Percentiles rank a stretch among this genome's conserved stretches.
These are phyloP conservation scores for Oryzias melastigma DNA, from an alignment of 2,113 vertebrate genomes.

Conservation along the genomic window DNA sequence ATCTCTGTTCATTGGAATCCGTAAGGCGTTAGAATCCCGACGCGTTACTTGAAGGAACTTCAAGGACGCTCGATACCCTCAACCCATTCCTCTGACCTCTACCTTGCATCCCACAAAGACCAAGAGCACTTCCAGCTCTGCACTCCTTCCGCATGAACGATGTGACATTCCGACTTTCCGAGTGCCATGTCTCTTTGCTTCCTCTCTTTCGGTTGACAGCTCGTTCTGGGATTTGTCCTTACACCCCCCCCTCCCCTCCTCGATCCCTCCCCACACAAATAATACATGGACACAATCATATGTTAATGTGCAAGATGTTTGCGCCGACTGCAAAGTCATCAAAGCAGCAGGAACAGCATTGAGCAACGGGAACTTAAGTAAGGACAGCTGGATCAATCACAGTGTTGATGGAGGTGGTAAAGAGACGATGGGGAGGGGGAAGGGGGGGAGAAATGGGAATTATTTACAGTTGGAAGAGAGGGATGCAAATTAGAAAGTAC, in stretches of 20 bases:
- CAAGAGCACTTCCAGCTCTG: conserved; percentile 30
- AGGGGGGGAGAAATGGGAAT: conserved; percentile 25
- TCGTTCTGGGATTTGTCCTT: conserved; percentile 52
- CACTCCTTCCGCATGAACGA: conserved; percentile 63
- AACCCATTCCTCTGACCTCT: conserved; percentile 45
- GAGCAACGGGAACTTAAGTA: conserved; percentile 66
- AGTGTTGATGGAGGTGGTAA: conserved; percentile 51
- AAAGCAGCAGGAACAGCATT: conserved; percentile 52
- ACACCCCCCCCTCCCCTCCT: conserved; percentile 18
- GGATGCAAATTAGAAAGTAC: conserved; percentile 29
- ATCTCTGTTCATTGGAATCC: neutral
- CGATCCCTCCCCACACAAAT: conserved; percentile 62
- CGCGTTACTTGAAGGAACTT: conserved; percentile 29
- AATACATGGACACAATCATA: conserved; percentile 69
- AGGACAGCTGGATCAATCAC: conserved; percentile 72
- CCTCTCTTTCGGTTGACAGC: conserved; percentile 57
- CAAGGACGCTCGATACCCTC: conserved; percentile 26
- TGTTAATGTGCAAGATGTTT: conserved; percentile 74
- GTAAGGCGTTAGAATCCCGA: neutral
- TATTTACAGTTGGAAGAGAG: neutral
- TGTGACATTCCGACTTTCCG: conserved; percentile 54
- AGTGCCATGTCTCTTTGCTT: conserved; percentile 38
- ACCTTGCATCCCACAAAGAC: conserved; percentile 26
- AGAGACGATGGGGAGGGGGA: conserved; percentile 33
- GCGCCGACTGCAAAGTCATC: conserved; percentile 66